phyloP scores from a whole-genome alignment of 2,113 vertebrate genomes.

The Pteropus alecto region DNA sequence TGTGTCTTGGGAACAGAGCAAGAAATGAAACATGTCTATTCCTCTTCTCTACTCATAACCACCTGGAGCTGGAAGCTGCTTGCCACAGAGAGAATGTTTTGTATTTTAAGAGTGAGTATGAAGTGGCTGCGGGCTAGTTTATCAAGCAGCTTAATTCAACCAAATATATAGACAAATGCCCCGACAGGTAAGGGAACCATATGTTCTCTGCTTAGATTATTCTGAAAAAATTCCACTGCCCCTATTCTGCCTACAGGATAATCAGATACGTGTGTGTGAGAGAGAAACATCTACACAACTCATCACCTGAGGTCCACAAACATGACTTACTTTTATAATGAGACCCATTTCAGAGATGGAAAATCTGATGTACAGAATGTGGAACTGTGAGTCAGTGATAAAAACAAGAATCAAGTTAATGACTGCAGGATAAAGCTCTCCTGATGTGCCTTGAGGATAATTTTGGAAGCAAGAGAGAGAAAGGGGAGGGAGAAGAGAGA shows the following conservation, averaged over 20 bases:
- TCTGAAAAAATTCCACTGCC: not conserved
- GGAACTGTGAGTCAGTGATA: not conserved
- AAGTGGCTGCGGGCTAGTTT: constrained; percentile 20
- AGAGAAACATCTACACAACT: not conserved
- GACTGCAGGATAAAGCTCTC: not conserved
- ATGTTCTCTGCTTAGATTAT: not conserved
- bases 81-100: not conserved
- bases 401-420: not conserved
- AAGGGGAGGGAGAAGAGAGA: not conserved
- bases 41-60: not conserved
- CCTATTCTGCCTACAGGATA: not conserved
- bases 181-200: not conserved
- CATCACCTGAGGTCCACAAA: not conserved
- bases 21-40: not conserved
- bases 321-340: not conserved
- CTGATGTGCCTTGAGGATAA: not conserved
- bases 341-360: constrained; percentile 2
- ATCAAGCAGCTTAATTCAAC: not conserved
- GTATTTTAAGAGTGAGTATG: not conserved
- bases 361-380: not conserved
- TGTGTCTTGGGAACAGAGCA: constrained; percentile 17
- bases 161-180: not conserved
- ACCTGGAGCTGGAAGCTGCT: not conserved
- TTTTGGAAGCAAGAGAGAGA: not conserved
- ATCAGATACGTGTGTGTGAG: not conserved